Conservation (phyloP, 2,797 vertebrate genomes). For the Periophthalmus magnuspinnatus region DNA sequence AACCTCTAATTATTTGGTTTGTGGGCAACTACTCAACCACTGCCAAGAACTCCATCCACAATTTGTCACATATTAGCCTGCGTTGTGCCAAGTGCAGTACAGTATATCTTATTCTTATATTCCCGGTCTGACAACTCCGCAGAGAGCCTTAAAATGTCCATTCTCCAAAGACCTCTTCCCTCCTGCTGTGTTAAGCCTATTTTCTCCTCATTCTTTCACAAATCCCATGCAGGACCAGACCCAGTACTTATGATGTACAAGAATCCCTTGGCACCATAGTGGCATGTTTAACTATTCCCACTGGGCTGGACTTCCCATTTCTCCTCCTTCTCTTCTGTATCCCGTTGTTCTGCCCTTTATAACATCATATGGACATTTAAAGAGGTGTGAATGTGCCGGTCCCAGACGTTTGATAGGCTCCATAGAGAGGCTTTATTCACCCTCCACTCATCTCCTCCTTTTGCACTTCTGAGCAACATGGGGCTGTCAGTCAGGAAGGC, state of each 20-base stretch:
- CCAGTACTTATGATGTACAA: constrained; percentile 18
- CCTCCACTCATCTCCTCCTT: constrained; percentile 18
- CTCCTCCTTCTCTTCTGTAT: constrained; percentile 22
- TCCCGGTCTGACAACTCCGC: neutral
- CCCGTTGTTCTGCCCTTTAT: constrained; percentile 61
- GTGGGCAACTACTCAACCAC: neutral
- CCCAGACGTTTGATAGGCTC: constrained; percentile 26
- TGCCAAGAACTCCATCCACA: too few relatives aligned
- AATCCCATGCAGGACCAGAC: neutral
- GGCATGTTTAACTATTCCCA: constrained; percentile 20
- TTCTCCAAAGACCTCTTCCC: neutral
- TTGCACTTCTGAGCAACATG: neutral
- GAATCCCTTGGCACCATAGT: neutral
- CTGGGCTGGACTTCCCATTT: constrained; percentile 30
- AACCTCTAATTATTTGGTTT: neutral
- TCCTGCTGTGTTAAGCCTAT: neutral
- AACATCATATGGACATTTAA: constrained; percentile 52
- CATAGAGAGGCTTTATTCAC: constrained; percentile 34
- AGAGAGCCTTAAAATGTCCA: neutral
- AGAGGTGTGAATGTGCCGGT: constrained; percentile 24
- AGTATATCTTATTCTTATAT: neutral
- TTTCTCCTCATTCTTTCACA: neutral
- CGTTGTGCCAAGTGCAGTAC: neutral
- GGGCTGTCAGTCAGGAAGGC: constrained; percentile 9
- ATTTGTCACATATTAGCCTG: neutral